Evolutionary conservation across 2,797 vertebrate genomes (phyloP).

Genomic region (Erethizon dorsatum): DNA sequence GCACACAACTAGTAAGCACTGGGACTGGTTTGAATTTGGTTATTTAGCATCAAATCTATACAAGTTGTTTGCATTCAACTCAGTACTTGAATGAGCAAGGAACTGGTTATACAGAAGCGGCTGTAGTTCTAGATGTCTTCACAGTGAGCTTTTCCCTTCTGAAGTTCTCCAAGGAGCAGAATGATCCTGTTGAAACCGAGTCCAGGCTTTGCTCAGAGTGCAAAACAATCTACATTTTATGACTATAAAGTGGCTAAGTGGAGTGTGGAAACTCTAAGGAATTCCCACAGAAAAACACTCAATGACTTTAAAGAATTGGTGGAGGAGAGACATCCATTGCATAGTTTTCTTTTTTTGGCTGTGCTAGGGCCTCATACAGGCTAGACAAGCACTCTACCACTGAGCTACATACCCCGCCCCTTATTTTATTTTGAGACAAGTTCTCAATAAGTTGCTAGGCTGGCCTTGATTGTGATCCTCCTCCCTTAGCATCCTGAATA

Average conservation of each 20-base stretch:
- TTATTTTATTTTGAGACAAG: not conserved
- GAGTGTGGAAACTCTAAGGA: not conserved
- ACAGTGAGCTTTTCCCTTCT: not conserved
- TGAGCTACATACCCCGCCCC: not conserved
- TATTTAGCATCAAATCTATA: not conserved
- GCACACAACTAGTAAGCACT: not conserved
- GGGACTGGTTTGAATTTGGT: not conserved
- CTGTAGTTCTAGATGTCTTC: not conserved
- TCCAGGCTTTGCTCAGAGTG: not conserved
- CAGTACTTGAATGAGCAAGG: not conserved
- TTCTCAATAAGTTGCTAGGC: not conserved
- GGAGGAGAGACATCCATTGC: not conserved
- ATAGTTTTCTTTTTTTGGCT: not conserved
- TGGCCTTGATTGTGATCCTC: not conserved
- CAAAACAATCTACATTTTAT: constrained; percentile 19
- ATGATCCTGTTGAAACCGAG: not conserved
- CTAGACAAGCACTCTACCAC: not conserved
- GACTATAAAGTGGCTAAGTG: not conserved
- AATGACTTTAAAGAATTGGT: not conserved
- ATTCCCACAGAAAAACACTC: not conserved
- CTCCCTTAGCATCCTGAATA: not conserved
- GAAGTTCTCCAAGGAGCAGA: not conserved
- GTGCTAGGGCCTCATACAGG: not conserved
- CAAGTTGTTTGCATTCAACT: not conserved
- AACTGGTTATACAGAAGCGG: not conserved